A percentile compares a stretch with the other conserved stretches of the same genome.
Conservation (phyloP, 2,888 invertebrate genomes). For the Epistrophella euchroma region DNA sequence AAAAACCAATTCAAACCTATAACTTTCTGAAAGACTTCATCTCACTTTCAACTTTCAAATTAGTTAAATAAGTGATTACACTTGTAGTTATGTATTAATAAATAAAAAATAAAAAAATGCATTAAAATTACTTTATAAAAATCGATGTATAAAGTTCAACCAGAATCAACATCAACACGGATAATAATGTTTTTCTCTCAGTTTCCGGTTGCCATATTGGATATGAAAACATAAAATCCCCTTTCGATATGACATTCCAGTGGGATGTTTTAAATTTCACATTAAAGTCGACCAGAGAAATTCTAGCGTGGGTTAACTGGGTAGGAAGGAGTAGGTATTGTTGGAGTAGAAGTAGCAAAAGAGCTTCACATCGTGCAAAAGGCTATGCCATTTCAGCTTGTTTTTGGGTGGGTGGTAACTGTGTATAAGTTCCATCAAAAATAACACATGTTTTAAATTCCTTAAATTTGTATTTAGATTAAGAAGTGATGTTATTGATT, state of each 20-base stretch:
- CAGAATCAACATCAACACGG: no score
- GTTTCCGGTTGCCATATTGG: constrained; percentile 23
- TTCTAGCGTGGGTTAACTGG: constrained; percentile 1
- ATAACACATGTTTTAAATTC: constrained; percentile 43
- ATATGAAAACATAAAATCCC: constrained; percentile 31
- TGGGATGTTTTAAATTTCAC: constrained; percentile 36
- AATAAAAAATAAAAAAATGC: neutral
- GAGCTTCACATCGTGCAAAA: neutral
- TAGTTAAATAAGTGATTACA: neutral
- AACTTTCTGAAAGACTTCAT: neutral
- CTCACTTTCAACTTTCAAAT: neutral
- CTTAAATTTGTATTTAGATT: constrained; percentile 36
- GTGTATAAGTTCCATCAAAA: constrained; percentile 21
- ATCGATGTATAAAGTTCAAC: constrained; percentile 25
- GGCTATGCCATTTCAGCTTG: neutral
- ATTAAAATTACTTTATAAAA: neutral
- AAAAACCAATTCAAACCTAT: neutral
- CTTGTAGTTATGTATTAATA: no score
- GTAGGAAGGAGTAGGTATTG: neutral
- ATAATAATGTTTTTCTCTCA: constrained; percentile 9
- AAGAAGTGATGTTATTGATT: constrained; percentile 36
- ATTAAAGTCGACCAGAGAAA: constrained; percentile 20
- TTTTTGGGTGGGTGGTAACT: constrained; percentile 10
- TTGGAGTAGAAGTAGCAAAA: neutral
- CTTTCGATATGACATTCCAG: constrained; percentile 11